phyloP scores from a whole-genome alignment of 2,888 invertebrate genomes.

The Melanotus villosus region DNA sequence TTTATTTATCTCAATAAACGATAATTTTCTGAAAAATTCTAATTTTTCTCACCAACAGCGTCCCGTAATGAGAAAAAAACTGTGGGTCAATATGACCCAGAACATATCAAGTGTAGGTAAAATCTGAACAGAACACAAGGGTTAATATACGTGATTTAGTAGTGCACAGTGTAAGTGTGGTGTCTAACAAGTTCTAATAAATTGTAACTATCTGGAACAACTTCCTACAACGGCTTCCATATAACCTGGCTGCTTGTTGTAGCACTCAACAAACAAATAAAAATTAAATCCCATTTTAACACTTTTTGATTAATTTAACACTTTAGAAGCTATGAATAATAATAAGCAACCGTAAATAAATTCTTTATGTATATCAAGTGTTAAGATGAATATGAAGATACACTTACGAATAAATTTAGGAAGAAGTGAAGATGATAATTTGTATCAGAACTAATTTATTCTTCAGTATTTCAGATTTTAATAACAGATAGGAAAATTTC shows the following conservation, averaged over 20 bases:
- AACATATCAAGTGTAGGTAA: too few species aligned
- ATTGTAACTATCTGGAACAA: slow-evolving; percentile 13
- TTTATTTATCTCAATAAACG: too few species aligned
- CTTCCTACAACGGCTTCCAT: slow-evolving; percentile 18
- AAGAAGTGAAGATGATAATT: too few species aligned
- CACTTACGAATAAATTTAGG: too few species aligned
- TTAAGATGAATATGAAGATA: not conserved
- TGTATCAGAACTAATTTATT: too few species aligned
- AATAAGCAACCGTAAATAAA: not conserved
- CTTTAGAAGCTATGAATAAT: not conserved
- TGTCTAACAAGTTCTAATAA: slow-evolving; percentile 22
- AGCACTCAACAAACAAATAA: not conserved
- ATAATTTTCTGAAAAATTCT: too few species aligned
- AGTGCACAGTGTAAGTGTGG: slow-evolving; percentile 12
- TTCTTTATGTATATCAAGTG: not conserved
- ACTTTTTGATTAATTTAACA: slow-evolving; percentile 9
- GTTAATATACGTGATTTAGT: slow-evolving; percentile 18
- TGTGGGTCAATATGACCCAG: too few species aligned
- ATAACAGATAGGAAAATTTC: too few species aligned
- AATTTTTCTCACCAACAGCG: too few species aligned
- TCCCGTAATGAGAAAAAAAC: too few species aligned
- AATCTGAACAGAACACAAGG: too few species aligned
- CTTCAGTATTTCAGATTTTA: too few species aligned
- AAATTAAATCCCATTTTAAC: slow-evolving; percentile 9
- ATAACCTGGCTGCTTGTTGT: not conserved